Conservation (phyloP, 2,797 vertebrate species). For the Acanthis flammea region DNA sequence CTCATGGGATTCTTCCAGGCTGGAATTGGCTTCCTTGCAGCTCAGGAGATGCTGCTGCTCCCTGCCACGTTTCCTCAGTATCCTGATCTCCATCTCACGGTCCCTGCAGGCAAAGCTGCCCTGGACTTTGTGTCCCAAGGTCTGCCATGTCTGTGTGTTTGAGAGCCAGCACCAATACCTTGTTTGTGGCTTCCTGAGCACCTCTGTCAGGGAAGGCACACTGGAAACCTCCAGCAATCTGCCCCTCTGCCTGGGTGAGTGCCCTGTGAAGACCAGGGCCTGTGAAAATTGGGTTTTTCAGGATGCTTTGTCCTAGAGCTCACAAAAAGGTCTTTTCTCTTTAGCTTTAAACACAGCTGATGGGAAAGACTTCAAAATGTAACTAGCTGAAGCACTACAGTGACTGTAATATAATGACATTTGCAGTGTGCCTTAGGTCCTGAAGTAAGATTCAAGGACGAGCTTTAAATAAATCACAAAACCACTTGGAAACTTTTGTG, state of each 20-base stretch:
- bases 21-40: neutral
- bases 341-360: neutral
- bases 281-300: neutral
- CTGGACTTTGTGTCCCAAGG: neutral
- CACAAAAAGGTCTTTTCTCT: neutral
- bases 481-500: neutral
- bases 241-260: neutral
- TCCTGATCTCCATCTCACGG: neutral
- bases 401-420: neutral
- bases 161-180: neutral
- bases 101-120: neutral
- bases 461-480: constrained; percentile 6
- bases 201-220: neutral
- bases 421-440: neutral
- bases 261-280: neutral
- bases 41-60: neutral
- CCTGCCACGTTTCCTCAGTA: neutral
- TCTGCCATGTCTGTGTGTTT: neutral
- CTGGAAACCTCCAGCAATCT: neutral
- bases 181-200: neutral
- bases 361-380: neutral
- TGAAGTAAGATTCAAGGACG: neutral
- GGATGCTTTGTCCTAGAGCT: neutral
- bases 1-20: neutral
- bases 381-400: neutral